A percentile compares a stretch with the other conserved stretches of the same genome.
Conservation (phyloP, 2,888 invertebrate genomes). For the Piscicola geometra region DNA sequence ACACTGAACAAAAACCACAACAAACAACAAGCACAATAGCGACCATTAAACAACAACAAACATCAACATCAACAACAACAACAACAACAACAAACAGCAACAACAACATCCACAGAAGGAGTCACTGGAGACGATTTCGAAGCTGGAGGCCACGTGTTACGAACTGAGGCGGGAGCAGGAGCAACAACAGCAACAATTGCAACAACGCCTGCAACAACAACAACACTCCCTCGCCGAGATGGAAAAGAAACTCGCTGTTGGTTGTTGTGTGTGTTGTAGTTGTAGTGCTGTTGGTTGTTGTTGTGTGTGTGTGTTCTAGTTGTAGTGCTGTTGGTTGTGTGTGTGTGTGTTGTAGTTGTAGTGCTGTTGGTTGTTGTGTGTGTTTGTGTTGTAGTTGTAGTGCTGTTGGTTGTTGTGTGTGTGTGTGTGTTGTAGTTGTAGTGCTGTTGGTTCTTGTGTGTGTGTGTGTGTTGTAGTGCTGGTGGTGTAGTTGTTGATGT, state of each 20-base stretch:
- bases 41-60: no score
- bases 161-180: not conserved
- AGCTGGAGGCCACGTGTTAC: slow-evolving; percentile 2
- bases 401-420: not conserved
- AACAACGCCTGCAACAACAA: slow-evolving; percentile 22
- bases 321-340: not conserved
- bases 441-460: not conserved
- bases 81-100: no score
- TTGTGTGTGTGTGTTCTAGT: no score
- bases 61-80: no score
- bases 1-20: no score
- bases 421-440: not conserved
- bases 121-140: not conserved
- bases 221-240: slow-evolving; percentile 17
- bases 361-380: not conserved
- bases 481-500: not conserved
- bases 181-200: not conserved
- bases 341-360: not conserved
- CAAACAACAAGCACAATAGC: no score
- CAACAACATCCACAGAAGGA: slow-evolving; percentile 1
- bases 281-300: not conserved
- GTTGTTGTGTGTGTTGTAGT: not conserved
- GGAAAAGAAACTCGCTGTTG: slow-evolving; percentile 17
- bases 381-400: no score
- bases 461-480: not conserved